These are phyloP conservation scores for Beris morrisii DNA, from an alignment of 2,888 invertebrate genomes.

Conservation along the genomic window DNA sequence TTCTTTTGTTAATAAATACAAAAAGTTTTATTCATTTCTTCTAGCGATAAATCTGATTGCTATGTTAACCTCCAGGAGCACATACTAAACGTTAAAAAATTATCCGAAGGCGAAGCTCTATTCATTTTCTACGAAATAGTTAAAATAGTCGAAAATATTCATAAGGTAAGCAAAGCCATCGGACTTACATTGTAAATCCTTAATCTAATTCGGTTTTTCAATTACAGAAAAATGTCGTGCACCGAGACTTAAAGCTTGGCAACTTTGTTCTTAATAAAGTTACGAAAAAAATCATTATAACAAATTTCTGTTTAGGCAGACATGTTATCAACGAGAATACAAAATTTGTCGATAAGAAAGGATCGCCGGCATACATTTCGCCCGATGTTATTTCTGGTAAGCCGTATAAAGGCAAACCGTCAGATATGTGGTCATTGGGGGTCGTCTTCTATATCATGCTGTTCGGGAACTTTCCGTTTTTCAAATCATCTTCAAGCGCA, in stretches of 20 bases:
- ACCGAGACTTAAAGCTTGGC: conserved; percentile 75
- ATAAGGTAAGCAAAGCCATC: conserved; percentile 60
- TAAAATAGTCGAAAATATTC: conserved; percentile 70
- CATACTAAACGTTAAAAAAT: conserved; percentile 74
- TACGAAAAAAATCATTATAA: conserved; percentile 66
- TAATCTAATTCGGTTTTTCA: conserved; percentile 1
- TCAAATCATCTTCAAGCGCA: conserved; percentile 72
- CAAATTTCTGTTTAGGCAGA: conserved; percentile 69
- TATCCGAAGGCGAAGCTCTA: conserved; percentile 72
- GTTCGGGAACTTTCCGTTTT: conserved; percentile 81
- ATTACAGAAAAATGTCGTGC: conserved; percentile 73
- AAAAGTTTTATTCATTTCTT: conserved; percentile 38
- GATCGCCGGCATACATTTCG: conserved; percentile 78
- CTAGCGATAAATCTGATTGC: conserved; percentile 60
- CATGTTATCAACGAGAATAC: conserved; percentile 63
- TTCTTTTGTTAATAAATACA: too few species aligned
- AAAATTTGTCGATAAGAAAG: conserved; percentile 63
- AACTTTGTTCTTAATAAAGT: conserved; percentile 74
- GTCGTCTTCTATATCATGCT: conserved; percentile 78
- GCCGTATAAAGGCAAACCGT: conserved; percentile 76
- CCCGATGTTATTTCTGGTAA: conserved; percentile 77
- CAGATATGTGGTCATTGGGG: conserved; percentile 82
- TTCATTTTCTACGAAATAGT: conserved; percentile 75
- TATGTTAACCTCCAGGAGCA: conserved; percentile 73
- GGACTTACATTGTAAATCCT: too few species aligned